These are phyloP conservation scores for Epizoanthus stellaris DNA, from an alignment of 92 coral and sea anemone genomes.

Conservation along the genomic window DNA sequence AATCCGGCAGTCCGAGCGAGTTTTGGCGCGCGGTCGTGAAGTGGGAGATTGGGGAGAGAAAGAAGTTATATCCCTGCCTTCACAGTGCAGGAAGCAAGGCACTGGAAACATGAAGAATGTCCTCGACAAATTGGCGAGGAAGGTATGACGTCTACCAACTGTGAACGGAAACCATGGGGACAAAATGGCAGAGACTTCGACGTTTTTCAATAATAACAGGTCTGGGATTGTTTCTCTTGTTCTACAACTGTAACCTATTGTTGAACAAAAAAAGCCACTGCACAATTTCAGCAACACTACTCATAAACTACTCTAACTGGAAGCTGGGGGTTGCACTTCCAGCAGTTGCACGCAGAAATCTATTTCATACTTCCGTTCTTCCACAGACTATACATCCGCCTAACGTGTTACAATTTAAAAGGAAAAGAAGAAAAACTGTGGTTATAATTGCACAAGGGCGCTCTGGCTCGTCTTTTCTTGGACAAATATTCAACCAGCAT, in stretches of 20 bases:
- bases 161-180: neutral
- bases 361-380: neutral
- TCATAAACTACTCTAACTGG: slow-evolving; percentile 21
- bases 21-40: no score
- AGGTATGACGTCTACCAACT: neutral
- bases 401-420: neutral
- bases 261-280: neutral
- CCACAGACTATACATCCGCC: no score
- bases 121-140: no score
- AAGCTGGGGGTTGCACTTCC: slow-evolving; percentile 2
- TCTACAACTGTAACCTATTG: neutral
- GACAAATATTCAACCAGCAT: slow-evolving; percentile 30
- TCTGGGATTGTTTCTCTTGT: neutral
- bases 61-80: no score
- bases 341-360: neutral
- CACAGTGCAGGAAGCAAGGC: no score
- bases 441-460: slow-evolving; percentile 30
- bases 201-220: neutral
- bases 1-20: no score
- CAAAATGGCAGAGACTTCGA: neutral
- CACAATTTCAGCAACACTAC: slow-evolving; percentile 15
- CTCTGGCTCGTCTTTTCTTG: slow-evolving; percentile 33
- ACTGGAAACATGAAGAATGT: neutral
- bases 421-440: neutral
- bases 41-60: no score